Evolutionary conservation across 2,113 vertebrate species (phyloP), one percentile per base, ranked within the genome.

Genomic region (Piaya cayana): DNA sequence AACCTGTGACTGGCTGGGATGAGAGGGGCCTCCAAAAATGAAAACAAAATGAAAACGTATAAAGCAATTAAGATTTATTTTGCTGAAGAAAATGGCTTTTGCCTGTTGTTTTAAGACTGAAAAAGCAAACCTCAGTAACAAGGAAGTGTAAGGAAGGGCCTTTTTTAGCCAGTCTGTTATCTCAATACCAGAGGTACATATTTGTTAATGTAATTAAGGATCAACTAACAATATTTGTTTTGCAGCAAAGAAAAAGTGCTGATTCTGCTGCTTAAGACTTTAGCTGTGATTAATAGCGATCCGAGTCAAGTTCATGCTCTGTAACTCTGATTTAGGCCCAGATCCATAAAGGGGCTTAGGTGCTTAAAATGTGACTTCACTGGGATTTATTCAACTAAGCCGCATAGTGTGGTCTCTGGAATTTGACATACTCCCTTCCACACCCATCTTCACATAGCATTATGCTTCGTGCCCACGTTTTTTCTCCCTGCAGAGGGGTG

Each of bases 291-390:
- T 82, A 72, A 72, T 25, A 47, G 32, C 4, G 7, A 78, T 62
- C 58, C 5, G 37, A 81, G 26, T 45, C 47, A 70, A 88, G 20
- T 77, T 92, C 71, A 80, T 1, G 34, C 55, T 74, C 43, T 16
- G 70, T 76, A 71, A 92, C 63, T 96, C 69, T 5, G 47, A 72
- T 77, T 86, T 70, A 72, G 92, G 82, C 88, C 15, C 58, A 34
- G 49, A 79, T 84, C 86, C 86, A 84, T 39, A 20, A 56, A 91
- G 49, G 86, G 88, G 56, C 58, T 96, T 93, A 95, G 52, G 32
- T 39, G 64, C 80, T 94, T 81, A 86, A 81, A 83, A 75, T 42
- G 50, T 26, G 34, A 78, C 89, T 94, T 86, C 42, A 26, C n/a
- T 14, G 64, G 75, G 50, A 95, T 92, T 92, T 90, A 67, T 42